Evolutionary conservation across 2,113 vertebrate species (phyloP).

Genomic region (Alligator sinensis): DNA sequence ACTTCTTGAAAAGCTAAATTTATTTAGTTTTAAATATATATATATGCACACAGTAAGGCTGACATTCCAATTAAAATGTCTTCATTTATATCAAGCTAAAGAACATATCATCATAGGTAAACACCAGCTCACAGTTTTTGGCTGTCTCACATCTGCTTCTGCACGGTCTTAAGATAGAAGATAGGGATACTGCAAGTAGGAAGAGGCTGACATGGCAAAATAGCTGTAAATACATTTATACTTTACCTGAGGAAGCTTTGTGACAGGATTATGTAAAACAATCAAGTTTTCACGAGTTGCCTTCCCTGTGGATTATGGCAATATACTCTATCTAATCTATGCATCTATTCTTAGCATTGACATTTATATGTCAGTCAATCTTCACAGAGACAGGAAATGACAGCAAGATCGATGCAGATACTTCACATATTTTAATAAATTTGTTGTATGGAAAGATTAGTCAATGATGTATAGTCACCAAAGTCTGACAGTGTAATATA

Average conservation of each 20-base stretch:
- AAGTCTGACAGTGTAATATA: not conserved
- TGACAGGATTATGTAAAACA: slow-evolving; percentile 9
- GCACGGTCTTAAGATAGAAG: not conserved
- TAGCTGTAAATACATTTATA: not conserved
- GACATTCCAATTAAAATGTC: slow-evolving; percentile 12
- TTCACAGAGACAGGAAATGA: not conserved
- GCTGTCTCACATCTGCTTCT: not conserved
- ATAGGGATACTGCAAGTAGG: not conserved
- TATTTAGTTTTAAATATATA: not conserved
- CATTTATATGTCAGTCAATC: not conserved
- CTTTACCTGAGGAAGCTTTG: slow-evolving; percentile 30
- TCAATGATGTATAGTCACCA: not conserved
- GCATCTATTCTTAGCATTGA: not conserved
- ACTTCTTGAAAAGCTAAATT: not conserved
- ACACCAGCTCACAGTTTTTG: not conserved
- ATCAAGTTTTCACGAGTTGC: not conserved
- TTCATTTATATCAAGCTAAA: not conserved
- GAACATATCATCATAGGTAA: not conserved
- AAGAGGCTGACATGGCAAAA: not conserved
- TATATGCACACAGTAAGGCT: not conserved
- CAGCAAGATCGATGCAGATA: not conserved
- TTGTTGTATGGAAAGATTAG: slow-evolving; percentile 7
- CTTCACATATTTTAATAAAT: slow-evolving; percentile 12
- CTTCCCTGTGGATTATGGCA: not conserved
- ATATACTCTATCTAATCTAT: not conserved